A percentile compares a stretch with the other conserved stretches of the same genome.
These are phyloP conservation scores for Cistogaster globosa DNA, from an alignment of 2,888 invertebrate genomes.

Conservation along the genomic window DNA sequence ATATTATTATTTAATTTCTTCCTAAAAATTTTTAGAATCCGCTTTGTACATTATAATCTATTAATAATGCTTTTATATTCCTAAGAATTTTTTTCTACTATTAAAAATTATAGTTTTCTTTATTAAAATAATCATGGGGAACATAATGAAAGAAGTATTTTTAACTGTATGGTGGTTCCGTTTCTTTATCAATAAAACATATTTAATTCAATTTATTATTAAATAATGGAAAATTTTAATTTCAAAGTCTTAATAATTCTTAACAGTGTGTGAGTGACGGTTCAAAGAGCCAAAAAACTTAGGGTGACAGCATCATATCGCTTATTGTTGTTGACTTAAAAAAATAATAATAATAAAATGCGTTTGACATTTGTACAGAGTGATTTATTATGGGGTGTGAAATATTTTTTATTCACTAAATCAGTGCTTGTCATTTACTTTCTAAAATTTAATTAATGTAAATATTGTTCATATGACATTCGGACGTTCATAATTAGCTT, in stretches of 20 bases:
- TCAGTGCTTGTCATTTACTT: background rate
- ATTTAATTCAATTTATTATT: background rate
- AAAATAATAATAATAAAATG: background rate
- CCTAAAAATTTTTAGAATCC: too few species aligned
- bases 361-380: background rate
- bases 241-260: conserved; percentile 1
- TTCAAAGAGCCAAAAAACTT: background rate
- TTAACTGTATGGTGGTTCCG: background rate
- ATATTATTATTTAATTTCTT: too few species aligned
- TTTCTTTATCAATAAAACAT: background rate
- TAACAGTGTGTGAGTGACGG: background rate
- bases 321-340: too few species aligned
- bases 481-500: too few species aligned
- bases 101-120: background rate
- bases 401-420: background rate
- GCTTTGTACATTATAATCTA: background rate
- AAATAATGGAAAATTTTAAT: conserved; percentile 1
- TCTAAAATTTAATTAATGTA: too few species aligned
- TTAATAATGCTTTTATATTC: background rate
- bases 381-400: background rate
- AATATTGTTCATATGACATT: too few species aligned
- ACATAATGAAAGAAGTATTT: background rate
- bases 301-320: background rate
- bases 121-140: background rate
- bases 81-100: background rate